Base-by-base conservation (phyloP, 2,113 vertebrate genomes). In the Tringa solitaria region DNA sequence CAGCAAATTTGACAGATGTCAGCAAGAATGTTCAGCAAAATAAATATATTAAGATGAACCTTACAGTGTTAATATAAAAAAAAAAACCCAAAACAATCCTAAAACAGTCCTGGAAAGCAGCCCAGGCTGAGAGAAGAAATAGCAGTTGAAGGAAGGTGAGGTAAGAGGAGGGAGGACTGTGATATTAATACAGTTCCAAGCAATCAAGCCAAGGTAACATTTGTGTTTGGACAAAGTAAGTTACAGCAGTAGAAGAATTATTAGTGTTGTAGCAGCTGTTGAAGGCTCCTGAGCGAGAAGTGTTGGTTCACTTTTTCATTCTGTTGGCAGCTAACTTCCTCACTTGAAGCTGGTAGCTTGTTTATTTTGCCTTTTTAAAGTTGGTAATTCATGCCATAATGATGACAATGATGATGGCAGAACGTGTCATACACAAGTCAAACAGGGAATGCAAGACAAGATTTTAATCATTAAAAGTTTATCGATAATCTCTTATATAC, bases 401-500 rank as follows among this genome's bases (percentile, higher is more conserved):
- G 14, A 6, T 5, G 37, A 28, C 1, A 7, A 4, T 0, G 11
- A 2, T 1, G 2, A 5, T 0, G 8, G 64, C 8, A 28, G 60
- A 46, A 54, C 0, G 61, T 57, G 92, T 60, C 81, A 84, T 18
- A 90, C 30, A 26, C 4, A 5, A 82, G 78, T 21, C 81, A 84
- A 46, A 60, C 67, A 30, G 88, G 81, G 94, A 77, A 82, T 95
- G 91, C 95, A 91, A 97, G 95, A 95, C 95, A 95, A 90, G 76
- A 53, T 90, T 97, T 97, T 97, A 97, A 95, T 97, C 89, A 91
- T 97, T 97, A 97, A 95, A 98, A 97, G 97, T 98, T 98, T 97
- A 94, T 98, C 97, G 30, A 95, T 97, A 98, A 96, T 81, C 97
- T 98, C 98, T 98, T 98, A 98, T 98, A 97, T 98, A 98, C 97